These are phyloP conservation scores for Ruditapes philippinarum DNA, from an alignment of 1,140 invertebrate genomes.

Conservation along the genomic window DNA sequence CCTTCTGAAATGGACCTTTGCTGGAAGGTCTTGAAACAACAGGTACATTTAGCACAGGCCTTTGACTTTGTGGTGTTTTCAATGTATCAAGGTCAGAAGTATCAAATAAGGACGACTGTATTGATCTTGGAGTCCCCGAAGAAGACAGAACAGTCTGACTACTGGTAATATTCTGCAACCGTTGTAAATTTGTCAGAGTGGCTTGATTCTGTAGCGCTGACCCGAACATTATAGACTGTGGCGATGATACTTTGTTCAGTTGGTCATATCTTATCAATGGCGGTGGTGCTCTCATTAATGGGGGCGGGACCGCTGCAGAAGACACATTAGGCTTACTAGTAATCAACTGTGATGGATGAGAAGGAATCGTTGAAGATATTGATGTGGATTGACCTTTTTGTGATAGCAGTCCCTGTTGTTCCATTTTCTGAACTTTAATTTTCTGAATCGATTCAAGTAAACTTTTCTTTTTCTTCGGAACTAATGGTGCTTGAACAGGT, in stretches of 20 bases:
- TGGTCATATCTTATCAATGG: conserved; percentile 72
- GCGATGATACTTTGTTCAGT: conserved; percentile 23
- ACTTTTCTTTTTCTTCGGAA: conserved; percentile 52
- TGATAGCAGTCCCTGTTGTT: conserved; percentile 23
- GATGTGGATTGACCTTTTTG: background rate
- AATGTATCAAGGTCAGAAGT: conserved; percentile 33
- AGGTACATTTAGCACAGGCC: conserved; percentile 75
- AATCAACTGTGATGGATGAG: background rate
- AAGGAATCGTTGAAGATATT: background rate
- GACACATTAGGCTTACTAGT: background rate
- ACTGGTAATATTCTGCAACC: background rate
- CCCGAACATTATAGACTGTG: conserved; percentile 6
- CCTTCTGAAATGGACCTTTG: conserved; percentile 13
- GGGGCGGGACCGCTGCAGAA: conserved; percentile 58
- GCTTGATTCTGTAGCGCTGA: background rate
- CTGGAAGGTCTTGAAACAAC: conserved; percentile 48
- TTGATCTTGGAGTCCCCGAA: conserved; percentile 58
- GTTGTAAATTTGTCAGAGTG: background rate
- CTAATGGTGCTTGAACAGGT: background rate
- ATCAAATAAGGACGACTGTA: conserved; percentile 53
- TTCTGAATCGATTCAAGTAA: conserved; percentile 50
- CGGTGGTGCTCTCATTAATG: conserved; percentile 75
- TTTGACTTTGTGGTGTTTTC: conserved; percentile 4
- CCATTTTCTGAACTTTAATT: conserved; percentile 46
- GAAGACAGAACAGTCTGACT: background rate